Conservation (phyloP, 2,113 vertebrate genomes). For the Tragelaphus strepsiceros region DNA sequence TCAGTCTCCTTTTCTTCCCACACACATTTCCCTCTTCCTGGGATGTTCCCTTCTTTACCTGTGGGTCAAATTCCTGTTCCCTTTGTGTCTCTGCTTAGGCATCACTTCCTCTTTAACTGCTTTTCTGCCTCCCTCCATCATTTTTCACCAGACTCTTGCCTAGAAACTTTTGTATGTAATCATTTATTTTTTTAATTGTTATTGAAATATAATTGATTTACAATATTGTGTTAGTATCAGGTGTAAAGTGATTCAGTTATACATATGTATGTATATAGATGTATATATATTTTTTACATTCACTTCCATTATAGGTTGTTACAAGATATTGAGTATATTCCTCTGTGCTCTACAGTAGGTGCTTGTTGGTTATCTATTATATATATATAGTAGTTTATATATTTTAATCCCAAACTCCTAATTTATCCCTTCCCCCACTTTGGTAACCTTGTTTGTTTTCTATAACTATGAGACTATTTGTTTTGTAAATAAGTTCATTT, state of each 20-base stretch:
- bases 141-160: neutral
- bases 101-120: neutral
- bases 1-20: neutral
- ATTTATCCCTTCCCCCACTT: neutral
- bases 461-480: neutral
- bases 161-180: neutral
- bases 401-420: neutral
- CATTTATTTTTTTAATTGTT: neutral
- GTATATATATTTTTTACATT: neutral
- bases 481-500: neutral
- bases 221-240: neutral
- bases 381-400: neutral
- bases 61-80: neutral
- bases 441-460: neutral
- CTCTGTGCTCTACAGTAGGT: neutral
- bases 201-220: neutral
- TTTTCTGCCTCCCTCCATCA: neutral
- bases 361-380: neutral
- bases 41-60: neutral
- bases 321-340: neutral
- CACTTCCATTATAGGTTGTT: neutral
- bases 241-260: neutral
- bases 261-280: neutral
- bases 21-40: neutral
- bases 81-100: neutral